phyloP scores from a whole-genome alignment of 2,888 invertebrate species.

The Diarsia mendica region DNA sequence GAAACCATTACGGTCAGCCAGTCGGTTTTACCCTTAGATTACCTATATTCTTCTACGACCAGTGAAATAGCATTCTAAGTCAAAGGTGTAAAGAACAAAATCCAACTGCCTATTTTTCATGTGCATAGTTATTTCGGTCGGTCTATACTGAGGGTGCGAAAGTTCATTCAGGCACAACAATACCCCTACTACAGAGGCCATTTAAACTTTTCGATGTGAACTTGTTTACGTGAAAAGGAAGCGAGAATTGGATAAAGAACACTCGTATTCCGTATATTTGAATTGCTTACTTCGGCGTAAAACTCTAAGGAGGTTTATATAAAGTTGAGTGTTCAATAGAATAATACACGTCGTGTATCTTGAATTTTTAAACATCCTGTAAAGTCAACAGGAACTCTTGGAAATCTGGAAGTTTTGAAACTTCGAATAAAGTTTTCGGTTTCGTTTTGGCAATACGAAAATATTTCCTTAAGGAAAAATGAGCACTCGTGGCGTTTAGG shows the following conservation, averaged over 20 bases:
- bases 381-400: conserved; percentile 46
- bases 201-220: conserved; percentile 70
- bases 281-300: conserved; percentile 34
- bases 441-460: conserved; percentile 42
- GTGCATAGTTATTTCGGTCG: conserved; percentile 74
- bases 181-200: conserved; percentile 72
- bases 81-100: conserved; percentile 55
- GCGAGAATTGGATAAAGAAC: conserved; percentile 48
- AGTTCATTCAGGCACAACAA: conserved; percentile 77
- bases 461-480: conserved; percentile 37
- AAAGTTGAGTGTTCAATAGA: conserved; percentile 36
- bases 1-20: conserved; percentile 59
- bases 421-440: conserved; percentile 29
- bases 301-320: conserved; percentile 45
- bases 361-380: conserved; percentile 35
- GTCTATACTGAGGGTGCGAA: conserved; percentile 74
- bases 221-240: conserved; percentile 59
- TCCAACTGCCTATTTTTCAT: conserved; percentile 53
- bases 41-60: conserved; percentile 26
- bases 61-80: conserved; percentile 43
- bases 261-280: conserved; percentile 41
- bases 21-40: conserved; percentile 41
- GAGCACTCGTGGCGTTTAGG: neutral
- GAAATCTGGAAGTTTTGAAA: conserved; percentile 29
- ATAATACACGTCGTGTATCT: conserved; percentile 49